Conservation (phyloP, 2,113 vertebrate genomes). For the Antigone vipio region DNA sequence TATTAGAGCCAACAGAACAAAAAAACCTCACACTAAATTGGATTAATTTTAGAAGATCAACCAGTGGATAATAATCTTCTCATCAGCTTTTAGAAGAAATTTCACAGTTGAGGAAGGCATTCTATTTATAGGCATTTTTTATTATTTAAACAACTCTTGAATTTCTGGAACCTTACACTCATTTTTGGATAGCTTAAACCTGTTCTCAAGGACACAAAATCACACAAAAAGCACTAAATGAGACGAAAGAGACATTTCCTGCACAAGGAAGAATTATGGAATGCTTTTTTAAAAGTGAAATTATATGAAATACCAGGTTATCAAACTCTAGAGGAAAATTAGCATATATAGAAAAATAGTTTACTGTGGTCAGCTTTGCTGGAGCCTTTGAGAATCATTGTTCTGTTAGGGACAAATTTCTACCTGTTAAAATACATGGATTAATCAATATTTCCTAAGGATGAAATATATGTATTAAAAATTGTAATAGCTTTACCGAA, state of each 20-base stretch:
- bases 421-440: not conserved
- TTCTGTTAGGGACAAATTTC: not conserved
- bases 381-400: not conserved
- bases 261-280: not conserved
- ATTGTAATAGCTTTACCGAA: not conserved
- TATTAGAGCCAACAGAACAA: conserved; percentile 1
- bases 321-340: not conserved
- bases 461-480: not conserved
- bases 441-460: not conserved
- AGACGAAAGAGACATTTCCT: not conserved
- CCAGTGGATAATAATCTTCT: conserved; percentile 53
- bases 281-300: not conserved
- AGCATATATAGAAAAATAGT: not conserved
- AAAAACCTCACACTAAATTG: not conserved
- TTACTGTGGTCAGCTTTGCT: not conserved
- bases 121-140: not conserved
- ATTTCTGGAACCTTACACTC: not conserved
- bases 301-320: not conserved
- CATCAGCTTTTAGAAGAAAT: conserved; percentile 29
- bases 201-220: not conserved
- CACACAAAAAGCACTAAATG: not conserved
- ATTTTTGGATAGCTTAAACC: not conserved
- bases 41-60: conserved; percentile 62
- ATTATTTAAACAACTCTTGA: not conserved
- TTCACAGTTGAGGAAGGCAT: conserved; percentile 9